Percentiles rank a stretch among this genome's conserved stretches.
phyloP scores from a whole-genome alignment of 2,888 invertebrate genomes.

The Drosophila meridiana region DNA sequence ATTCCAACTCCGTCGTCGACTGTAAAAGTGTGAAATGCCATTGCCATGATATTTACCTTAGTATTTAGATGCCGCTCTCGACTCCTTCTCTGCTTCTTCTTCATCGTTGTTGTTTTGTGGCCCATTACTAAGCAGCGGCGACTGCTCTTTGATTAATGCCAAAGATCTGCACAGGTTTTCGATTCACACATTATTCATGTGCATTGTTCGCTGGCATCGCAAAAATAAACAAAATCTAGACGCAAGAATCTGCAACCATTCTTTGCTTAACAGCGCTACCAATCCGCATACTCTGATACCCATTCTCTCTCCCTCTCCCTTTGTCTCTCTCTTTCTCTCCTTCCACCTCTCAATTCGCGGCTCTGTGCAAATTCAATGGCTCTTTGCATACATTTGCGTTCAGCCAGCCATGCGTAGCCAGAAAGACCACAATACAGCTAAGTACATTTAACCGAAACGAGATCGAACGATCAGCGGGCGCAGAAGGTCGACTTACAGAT shows the following conservation, averaged over 20 bases:
- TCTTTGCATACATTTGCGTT: conserved; percentile 81
- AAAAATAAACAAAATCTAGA: conserved; percentile 75
- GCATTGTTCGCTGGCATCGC: conserved; percentile 71
- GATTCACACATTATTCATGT: conserved; percentile 81
- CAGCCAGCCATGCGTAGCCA: conserved; percentile 79
- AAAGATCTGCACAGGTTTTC: conserved; percentile 77
- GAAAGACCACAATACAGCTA: conserved; percentile 52
- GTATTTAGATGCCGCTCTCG: conserved; percentile 60
- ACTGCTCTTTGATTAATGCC: conserved; percentile 78
- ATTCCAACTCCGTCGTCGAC: conserved; percentile 41
- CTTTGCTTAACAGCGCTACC: conserved; percentile 56
- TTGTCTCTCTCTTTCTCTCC: neutral
- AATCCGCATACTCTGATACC: conserved; percentile 37
- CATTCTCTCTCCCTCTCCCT: neutral
- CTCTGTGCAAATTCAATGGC: conserved; percentile 78
- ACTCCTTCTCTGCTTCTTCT: neutral
- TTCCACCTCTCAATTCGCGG: conserved; percentile 15
- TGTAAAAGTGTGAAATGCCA: conserved; percentile 79
- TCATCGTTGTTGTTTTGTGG: conserved; percentile 23
- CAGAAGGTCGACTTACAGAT: conserved; percentile 10
- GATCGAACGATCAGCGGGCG: conserved; percentile 31
- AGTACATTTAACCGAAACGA: conserved; percentile 65
- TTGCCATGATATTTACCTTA: conserved; percentile 68
- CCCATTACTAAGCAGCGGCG: conserved; percentile 68
- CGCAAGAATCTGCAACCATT: conserved; percentile 78